phyloP scores from a whole-genome alignment of 2,113 vertebrate genomes.

The Sarotherodon lohbergeri region DNA sequence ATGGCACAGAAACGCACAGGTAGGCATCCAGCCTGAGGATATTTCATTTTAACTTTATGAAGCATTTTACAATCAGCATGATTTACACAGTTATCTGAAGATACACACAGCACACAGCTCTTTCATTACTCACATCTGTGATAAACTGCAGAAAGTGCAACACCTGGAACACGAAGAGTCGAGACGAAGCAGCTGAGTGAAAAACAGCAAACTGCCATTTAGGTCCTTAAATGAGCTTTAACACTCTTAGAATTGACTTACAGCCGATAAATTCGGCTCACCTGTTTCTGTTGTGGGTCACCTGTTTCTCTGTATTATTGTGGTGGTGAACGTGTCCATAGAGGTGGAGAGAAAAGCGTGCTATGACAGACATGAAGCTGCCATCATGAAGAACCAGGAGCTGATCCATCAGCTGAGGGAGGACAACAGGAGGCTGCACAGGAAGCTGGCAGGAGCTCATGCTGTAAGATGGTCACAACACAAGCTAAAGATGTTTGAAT shows the following conservation, averaged over 20 bases:
- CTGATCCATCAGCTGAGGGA: conserved; percentile 69
- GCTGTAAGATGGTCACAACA: conserved; percentile 51
- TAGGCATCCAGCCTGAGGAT: neutral
- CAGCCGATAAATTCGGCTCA: neutral
- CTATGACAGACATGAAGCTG: conserved; percentile 73
- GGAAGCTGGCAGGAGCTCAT: conserved; percentile 59
- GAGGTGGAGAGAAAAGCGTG: conserved; percentile 78
- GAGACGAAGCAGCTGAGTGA: neutral
- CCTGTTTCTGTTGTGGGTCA: neutral
- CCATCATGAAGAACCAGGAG: conserved; percentile 77
- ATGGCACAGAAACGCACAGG: neutral
- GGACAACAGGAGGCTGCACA: conserved; percentile 71
- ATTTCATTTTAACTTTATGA: neutral
- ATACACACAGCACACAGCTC: neutral
- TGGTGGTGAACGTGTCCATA: conserved; percentile 42
- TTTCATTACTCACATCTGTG: neutral
- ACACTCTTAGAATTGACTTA: neutral
- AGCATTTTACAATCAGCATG: neutral
- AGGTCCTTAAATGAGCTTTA: neutral
- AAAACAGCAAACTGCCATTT: neutral
- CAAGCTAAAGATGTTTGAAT: neutral
- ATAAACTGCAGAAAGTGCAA: neutral
- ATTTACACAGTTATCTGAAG: neutral
- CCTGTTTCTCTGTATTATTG: neutral
- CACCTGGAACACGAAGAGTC: neutral